These are phyloP conservation scores for Caenorhabditis plicata DNA, from an alignment of 2,888 invertebrate genomes.

Conservation along the genomic window DNA sequence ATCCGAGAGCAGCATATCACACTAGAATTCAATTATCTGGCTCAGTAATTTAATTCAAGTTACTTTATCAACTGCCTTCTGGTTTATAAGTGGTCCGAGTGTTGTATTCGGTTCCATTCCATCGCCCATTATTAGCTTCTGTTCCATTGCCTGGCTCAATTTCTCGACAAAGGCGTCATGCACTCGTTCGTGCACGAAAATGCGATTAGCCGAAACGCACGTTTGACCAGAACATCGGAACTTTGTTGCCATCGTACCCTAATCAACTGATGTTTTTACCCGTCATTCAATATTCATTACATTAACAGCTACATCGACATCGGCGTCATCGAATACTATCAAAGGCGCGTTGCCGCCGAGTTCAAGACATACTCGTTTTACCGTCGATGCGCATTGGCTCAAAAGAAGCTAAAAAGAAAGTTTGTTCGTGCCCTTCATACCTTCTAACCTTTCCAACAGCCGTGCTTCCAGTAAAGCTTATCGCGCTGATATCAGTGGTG, in stretches of 20 bases:
- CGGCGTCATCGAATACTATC: slow-evolving; percentile 89
- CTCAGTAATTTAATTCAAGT: not conserved
- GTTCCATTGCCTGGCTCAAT: slow-evolving; percentile 73
- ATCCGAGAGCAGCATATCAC: slow-evolving; percentile 79
- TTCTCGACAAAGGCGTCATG: slow-evolving; percentile 79
- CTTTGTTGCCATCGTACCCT: slow-evolving; percentile 84
- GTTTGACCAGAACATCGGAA: slow-evolving; percentile 93
- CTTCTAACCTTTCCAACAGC: slow-evolving; percentile 79
- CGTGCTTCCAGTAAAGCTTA: slow-evolving; percentile 93
- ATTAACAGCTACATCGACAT: slow-evolving; percentile 80
- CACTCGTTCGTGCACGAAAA: slow-evolving; percentile 76
- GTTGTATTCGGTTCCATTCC: slow-evolving; percentile 77
- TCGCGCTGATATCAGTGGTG: slow-evolving; percentile 79
- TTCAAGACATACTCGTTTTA: slow-evolving; percentile 89
- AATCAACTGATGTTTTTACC: not conserved
- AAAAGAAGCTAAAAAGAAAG: slow-evolving; percentile 72
- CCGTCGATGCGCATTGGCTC: slow-evolving; percentile 79
- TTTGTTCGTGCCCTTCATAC: not conserved
- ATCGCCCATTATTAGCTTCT: slow-evolving; percentile 72
- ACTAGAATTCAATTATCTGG: slow-evolving; percentile 64
- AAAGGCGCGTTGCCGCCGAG: slow-evolving; percentile 98
- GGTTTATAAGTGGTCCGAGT: slow-evolving; percentile 88
- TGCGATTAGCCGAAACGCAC: slow-evolving; percentile 90
- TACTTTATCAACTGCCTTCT: slow-evolving; percentile 80
- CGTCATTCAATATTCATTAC: slow-evolving; percentile 44